phyloP scores from a whole-genome alignment of 2,797 vertebrate genomes.

The Fringilla coelebs region DNA sequence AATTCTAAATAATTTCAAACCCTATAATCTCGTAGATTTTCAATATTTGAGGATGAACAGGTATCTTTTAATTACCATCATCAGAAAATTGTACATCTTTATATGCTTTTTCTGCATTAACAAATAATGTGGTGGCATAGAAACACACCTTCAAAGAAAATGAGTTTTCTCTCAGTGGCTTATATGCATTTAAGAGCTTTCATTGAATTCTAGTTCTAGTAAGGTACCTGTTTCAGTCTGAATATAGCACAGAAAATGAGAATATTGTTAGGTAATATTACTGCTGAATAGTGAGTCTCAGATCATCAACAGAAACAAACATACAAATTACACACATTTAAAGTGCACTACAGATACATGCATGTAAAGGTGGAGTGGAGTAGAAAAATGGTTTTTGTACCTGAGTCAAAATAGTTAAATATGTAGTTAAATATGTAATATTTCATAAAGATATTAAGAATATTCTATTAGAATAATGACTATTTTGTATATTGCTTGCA shows the following conservation, averaged over 20 bases:
- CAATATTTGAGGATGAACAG: background rate
- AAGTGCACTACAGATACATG: background rate
- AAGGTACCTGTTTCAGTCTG: background rate
- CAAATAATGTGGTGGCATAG: background rate
- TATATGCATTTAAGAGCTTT: background rate
- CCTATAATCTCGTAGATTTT: background rate
- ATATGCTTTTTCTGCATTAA: background rate
- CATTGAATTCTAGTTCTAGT: background rate
- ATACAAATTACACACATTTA: background rate
- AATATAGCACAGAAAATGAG: background rate
- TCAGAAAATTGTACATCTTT: background rate
- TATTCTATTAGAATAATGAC: too few relatives aligned
- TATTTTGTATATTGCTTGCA: background rate
- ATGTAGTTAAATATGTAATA: too few relatives aligned
- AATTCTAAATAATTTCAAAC: background rate
- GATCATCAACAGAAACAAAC: background rate
- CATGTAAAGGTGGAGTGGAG: background rate
- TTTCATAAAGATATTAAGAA: too few relatives aligned
- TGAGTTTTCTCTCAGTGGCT: background rate
- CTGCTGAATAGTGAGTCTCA: background rate
- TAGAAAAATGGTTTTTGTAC: background rate
- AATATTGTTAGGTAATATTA: background rate
- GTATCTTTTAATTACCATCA: background rate
- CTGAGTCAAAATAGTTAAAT: background rate
- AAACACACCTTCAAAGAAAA: background rate